Evolutionary conservation across 2,797 vertebrate species (phyloP), one percentile per base, ranked within the genome.

Genomic region (Cyprinella venusta): DNA sequence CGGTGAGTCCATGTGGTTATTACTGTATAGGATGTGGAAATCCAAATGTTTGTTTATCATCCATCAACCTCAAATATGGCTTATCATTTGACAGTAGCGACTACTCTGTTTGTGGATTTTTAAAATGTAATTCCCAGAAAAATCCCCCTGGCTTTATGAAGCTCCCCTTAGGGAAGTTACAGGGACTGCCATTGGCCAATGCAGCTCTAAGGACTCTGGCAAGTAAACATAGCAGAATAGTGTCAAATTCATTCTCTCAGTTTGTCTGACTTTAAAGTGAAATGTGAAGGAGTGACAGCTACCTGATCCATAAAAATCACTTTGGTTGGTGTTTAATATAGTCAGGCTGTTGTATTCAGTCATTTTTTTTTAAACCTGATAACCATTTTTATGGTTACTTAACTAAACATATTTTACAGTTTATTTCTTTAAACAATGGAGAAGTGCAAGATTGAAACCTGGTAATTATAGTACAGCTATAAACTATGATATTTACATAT

Each of bases 171-270:
- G 71, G 63, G 33, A 82, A 52, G 48, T 76, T 76, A 67, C 63
- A 54, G 24, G 80, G 12, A 67, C 18, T 67, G 61, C 76, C 42
- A 67, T 30, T 56, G 48, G 36, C 18, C 38, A 68, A 40, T 16
- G 26, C 19, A 42, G 63, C 72, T 76, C 48, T 68, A 45, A 82
- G 16, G 18, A 59, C 26, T 13, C 50, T 38, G 18, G 36, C 40
- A 76, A 76, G 74, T 59, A 76, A 68, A 76, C 72, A 67, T 26
- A 76, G 63, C 18, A 82, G 4, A 76, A 24, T 5, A 59, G 59
- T 76, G 64, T 82, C 19, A 0, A 68, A 82, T 67, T 67, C 18
- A 33, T 76, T 56, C 61, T 36, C 48, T 74, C 21, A 52, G 18
- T 82, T 82, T 56, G 21, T 54, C 33, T 65, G 42, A 72, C 38